Evolutionary conservation across 2,888 invertebrate species (phyloP).

Genomic region (Xestoiulus laeticollis): DNA sequence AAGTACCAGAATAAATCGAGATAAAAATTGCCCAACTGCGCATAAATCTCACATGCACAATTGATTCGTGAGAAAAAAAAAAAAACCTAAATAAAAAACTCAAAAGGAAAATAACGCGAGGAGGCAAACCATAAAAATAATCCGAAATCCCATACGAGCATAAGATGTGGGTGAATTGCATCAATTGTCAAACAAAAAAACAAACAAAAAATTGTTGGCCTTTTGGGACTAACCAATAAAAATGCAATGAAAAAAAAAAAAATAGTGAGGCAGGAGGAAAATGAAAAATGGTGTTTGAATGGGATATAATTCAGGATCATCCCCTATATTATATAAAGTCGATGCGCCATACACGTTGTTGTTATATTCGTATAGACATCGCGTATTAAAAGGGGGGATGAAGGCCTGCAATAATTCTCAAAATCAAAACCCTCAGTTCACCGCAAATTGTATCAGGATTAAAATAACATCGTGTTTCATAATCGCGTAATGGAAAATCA

Average conservation of each 20-base stretch:
- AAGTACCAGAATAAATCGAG: not conserved
- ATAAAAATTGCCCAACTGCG: constrained; percentile 15
- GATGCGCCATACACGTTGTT: constrained; percentile 22
- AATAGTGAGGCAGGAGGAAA: not conserved
- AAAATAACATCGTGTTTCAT: constrained; percentile 37
- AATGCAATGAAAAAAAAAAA: not conserved
- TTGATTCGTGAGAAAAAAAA: not conserved
- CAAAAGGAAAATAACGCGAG: not conserved
- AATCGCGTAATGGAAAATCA: constrained; percentile 34
- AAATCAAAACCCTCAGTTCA: constrained; percentile 21
- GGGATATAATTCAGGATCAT: constrained; percentile 15
- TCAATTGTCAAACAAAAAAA: constrained; percentile 16
- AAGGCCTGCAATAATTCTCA: constrained; percentile 15
- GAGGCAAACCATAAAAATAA: not conserved
- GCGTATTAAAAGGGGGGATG: constrained; percentile 33
- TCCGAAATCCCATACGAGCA: not conserved
- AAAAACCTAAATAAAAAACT: not conserved
- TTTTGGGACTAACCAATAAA: constrained; percentile 24
- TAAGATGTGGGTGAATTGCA: constrained; percentile 20
- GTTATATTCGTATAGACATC: not conserved
- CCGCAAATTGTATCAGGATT: constrained; percentile 34
- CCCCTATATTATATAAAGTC: constrained; percentile 18
- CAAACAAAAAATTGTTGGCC: not conserved
- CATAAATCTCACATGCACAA: constrained; percentile 29
- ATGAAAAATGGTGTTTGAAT: constrained; percentile 15